Base-by-base conservation (phyloP, 2,797 vertebrate genomes). In the Thaleichthys pacificus region DNA sequence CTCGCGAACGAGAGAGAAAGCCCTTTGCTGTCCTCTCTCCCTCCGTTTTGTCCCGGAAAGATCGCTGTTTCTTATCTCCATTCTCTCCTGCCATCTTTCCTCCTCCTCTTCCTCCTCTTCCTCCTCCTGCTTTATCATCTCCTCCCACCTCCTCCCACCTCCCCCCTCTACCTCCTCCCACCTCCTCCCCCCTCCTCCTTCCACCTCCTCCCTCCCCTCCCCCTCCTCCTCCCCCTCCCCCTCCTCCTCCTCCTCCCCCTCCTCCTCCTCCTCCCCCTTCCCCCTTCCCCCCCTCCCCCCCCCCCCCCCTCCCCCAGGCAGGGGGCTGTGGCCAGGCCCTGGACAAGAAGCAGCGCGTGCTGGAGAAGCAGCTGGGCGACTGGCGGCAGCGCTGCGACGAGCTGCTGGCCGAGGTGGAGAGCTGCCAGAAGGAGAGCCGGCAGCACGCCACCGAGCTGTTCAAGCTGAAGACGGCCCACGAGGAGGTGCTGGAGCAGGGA, bases 381-480 rank as follows among this genome's bases (percentile, higher is more conserved):
- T 94, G 93, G 93, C 91, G 78, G 75, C 93, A 93, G 83, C 95
- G 93, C 84, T 92, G 92, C 4, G 94, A 95, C 78, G 94, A 95
- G 72, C 86, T 95, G 80, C 84, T 93, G 78, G 73, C 69, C 0
- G 94, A 94, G 77, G 89, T 95, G 82, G 94, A 95, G 76, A 78
- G 85, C 63, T 93, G 93, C 72, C 93, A 95, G 90, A 95, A 94
- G 82, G 94, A 95, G 85, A 92, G 93, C 82, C 68, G 91, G 17
- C 90, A 88, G 9, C 93, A 93, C 7, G 79, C 90, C 68, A 79
- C 87, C 0, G 94, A 95, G 82, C 92, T 95, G 76, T 95, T 94
- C 78, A 94, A 94, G 71, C 86, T 95, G 69, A 95, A 93, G 87
- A 93, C 92, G 0, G 78, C 84, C 30, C 91, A 94, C 0, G 94